Evolutionary conservation across 2,888 invertebrate species (phyloP).

Genomic region (Dugesia japonica): DNA sequence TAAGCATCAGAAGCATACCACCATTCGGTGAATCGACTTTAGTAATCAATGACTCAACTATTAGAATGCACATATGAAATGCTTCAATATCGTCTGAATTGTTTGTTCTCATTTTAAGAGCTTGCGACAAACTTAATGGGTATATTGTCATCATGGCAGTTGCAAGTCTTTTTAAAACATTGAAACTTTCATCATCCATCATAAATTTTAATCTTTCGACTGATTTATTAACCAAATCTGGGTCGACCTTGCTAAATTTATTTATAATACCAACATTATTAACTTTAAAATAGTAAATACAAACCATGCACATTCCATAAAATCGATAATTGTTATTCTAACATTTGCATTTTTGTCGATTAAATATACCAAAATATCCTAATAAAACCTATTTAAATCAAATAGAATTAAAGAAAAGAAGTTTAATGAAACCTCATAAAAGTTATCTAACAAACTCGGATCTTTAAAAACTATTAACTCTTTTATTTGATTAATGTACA

Average conservation of each 20-base stretch:
- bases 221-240: constrained; percentile 64
- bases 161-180: constrained; percentile 72
- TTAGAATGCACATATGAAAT: neutral
- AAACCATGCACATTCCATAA: constrained; percentile 33
- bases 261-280: no score
- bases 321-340: neutral
- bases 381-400: neutral
- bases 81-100: constrained; percentile 20
- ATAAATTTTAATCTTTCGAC: constrained; percentile 62
- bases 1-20: constrained; percentile 23
- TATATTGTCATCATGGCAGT: constrained; percentile 56
- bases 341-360: neutral
- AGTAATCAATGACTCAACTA: constrained; percentile 23
- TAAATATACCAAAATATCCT: neutral
- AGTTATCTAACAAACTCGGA: no score
- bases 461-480: no score
- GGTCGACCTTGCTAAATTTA: constrained; percentile 71
- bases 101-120: constrained; percentile 17
- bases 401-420: no score
- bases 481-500: no score
- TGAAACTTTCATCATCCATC: constrained; percentile 61
- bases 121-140: constrained; percentile 31
- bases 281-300: no score
- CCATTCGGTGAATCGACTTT: constrained; percentile 26
- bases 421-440: no score